phyloP scores from a whole-genome alignment of 1,140 invertebrate species.

The Monochamus saltuarius region DNA sequence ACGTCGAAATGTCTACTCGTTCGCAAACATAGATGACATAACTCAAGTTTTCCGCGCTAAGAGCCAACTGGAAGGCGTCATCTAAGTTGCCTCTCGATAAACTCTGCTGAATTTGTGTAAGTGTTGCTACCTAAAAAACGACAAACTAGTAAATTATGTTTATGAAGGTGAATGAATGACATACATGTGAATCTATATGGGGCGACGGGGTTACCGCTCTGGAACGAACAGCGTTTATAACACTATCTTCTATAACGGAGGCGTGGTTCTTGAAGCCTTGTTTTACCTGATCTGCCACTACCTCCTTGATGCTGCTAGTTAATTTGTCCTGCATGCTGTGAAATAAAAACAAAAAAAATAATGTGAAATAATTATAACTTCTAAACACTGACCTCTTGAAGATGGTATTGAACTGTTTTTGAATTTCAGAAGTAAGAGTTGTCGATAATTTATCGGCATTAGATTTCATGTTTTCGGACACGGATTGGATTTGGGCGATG shows the following conservation, averaged over 20 bases:
- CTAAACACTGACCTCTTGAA: conserved; percentile 42
- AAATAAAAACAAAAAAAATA: conserved; percentile 21
- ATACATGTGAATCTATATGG: conserved; percentile 60
- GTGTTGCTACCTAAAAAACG: conserved; percentile 50
- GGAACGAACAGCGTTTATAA: conserved; percentile 63
- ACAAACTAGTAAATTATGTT: too few species aligned
- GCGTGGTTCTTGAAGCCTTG: conserved; percentile 62
- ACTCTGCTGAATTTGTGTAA: conserved; percentile 73
- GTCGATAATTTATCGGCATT: conserved; percentile 44
- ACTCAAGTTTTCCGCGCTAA: conserved; percentile 81
- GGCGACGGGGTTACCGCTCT: conserved; percentile 68
- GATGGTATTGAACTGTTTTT: conserved; percentile 42
- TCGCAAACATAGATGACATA: conserved; percentile 84
- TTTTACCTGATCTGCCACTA: conserved; percentile 59
- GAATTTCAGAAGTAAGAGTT: conserved; percentile 43
- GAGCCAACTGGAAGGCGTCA: conserved; percentile 85
- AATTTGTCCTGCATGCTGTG: conserved; percentile 52
- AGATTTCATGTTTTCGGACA: conserved; percentile 46
- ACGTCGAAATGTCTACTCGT: conserved; percentile 70
- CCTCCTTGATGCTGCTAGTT: conserved; percentile 42
- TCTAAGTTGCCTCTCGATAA: conserved; percentile 75
- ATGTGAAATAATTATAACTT: not conserved
- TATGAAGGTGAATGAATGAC: conserved; percentile 26
- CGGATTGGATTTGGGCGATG: conserved; percentile 46
- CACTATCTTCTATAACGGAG: conserved; percentile 58